phyloP scores from a whole-genome alignment of 2,797 vertebrate species.

The Buphagus erythrorhynchus region DNA sequence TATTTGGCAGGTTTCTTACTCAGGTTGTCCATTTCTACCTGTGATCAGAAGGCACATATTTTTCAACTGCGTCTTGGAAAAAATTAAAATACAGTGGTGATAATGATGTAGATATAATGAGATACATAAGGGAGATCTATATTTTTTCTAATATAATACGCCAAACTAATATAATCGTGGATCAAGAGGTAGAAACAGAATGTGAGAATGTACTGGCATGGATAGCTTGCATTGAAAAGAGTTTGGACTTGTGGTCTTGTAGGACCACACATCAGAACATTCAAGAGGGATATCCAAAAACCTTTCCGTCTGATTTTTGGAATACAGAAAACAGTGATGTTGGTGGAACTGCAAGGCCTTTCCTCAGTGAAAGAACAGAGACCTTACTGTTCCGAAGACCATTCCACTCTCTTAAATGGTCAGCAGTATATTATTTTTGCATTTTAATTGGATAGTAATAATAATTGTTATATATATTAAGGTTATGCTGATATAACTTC shows the following conservation, averaged over 20 bases:
- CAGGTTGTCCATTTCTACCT: background rate
- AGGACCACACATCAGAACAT: background rate
- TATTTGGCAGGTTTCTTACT: background rate
- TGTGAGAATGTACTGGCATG: background rate
- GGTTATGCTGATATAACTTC: background rate
- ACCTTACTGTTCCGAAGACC: background rate
- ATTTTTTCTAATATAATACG: background rate
- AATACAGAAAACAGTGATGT: background rate
- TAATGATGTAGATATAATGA: background rate
- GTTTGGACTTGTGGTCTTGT: background rate
- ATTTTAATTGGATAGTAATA: background rate
- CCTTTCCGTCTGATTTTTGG: background rate
- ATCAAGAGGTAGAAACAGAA: background rate
- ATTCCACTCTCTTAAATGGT: background rate
- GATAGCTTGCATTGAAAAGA: background rate
- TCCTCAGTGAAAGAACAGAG: background rate
- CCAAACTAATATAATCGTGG: background rate
- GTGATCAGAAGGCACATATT: background rate
- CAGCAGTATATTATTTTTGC: background rate
- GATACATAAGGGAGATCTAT: background rate
- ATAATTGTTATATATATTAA: background rate
- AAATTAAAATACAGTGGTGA: background rate
- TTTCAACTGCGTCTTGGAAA: background rate
- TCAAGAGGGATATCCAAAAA: background rate
- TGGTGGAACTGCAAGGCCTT: background rate